Base-by-base conservation (phyloP, 2,888 invertebrate species). In the Nymphalis c-album region DNA sequence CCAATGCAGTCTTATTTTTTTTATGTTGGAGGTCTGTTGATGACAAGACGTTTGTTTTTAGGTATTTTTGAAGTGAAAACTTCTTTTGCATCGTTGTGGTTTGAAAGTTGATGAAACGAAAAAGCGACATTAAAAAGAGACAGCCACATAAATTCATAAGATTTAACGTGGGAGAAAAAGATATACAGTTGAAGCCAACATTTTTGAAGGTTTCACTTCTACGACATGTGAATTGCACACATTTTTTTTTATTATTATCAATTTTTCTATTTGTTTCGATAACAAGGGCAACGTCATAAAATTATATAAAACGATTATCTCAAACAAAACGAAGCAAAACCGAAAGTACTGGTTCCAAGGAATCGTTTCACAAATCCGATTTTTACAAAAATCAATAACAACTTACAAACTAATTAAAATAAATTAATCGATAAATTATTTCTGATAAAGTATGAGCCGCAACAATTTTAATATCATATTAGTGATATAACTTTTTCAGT, bases 391-490 rank as follows among this genome's bases (percentile, higher is more conserved):
- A 84, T 82, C 80, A 84, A 85, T 85, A 88, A 86, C 84, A 84
- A 77, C 77, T 84, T 73, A 82, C 78, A 86, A 86, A 87, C 85
- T 88, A 87, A 81, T 68, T 73, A 74, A 77, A 75, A 90, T 90
- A 89, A 90, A 89, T 90, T 85, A 87, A 82, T 83, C 65, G 71
- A 82, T 85, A 81, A 85, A 85, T 81, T 72, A 78, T 80, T 77
- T 78, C 85, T 77, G 80, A 81, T 83, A 84, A 80, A 82, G 81
- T 78, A 80, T 85, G 84, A 87, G 87, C 86, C 85, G 85, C 85
- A 90, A 90, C 89, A 86, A 89, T 87, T 88, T 89, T 88, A 90
- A 89, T 90, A 90, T 91, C 90, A 88, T 85, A 80, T 82, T 85
- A 80, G 82, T 74, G 86, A 89, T 88, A 89, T 87, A 89, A 86